Evolutionary conservation across 1,140 invertebrate species (phyloP).

Genomic region (Bombyx mandarina): DNA sequence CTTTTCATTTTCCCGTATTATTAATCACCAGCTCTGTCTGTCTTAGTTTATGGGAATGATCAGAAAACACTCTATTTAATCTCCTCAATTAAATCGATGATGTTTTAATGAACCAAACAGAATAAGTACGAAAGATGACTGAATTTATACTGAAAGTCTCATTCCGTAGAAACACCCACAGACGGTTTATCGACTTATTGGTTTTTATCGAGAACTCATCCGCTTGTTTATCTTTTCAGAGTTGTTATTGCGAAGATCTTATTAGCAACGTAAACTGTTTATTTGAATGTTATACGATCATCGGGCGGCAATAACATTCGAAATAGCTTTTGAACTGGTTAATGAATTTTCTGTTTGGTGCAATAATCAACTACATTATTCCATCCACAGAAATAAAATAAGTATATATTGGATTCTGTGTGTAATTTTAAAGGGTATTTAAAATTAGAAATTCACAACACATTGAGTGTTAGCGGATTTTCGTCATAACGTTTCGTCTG

Average conservation of each 20-base stretch:
- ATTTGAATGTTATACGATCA: constrained; percentile 11
- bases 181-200: constrained; percentile 45
- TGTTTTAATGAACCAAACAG: constrained; percentile 21
- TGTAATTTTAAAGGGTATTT: too few species aligned
- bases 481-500: too few species aligned
- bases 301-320: too few species aligned
- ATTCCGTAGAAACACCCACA: constrained; percentile 33
- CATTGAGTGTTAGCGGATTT: too few species aligned
- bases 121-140: constrained; percentile 32
- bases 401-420: too few species aligned
- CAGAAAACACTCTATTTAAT: constrained; percentile 2
- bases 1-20: too few species aligned
- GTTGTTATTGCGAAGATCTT: constrained; percentile 31
- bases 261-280: constrained; percentile 32
- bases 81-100: constrained; percentile 35
- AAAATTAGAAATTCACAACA: too few species aligned
- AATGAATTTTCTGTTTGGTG: too few species aligned
- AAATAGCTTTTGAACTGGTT: too few species aligned
- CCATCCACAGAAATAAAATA: too few species aligned
- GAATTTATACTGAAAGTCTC: constrained; percentile 28
- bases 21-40: too few species aligned
- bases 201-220: constrained; percentile 45
- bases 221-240: constrained; percentile 41
- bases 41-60: not conserved
- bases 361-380: too few species aligned